A percentile compares a stretch with the other conserved stretches of the same genome.
phyloP scores from a whole-genome alignment of 2,113 vertebrate genomes.

The Ancistrus triradiatus region DNA sequence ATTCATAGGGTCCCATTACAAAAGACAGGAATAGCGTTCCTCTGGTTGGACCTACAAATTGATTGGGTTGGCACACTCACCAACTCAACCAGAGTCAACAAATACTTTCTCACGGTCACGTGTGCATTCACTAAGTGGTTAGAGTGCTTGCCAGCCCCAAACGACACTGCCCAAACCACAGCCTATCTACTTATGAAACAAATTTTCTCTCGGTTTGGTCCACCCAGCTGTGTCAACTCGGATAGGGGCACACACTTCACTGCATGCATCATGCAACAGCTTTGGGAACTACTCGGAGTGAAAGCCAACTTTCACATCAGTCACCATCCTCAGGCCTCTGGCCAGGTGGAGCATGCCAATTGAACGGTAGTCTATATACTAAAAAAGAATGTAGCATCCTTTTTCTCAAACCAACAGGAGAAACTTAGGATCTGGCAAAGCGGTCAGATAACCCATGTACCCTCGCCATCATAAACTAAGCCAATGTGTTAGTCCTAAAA shows the following conservation, averaged over 20 bases:
- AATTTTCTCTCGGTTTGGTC: conserved; percentile 18
- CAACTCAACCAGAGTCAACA: conserved; percentile 1
- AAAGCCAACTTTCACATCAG: conserved; percentile 19
- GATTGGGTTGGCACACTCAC: conserved; percentile 29
- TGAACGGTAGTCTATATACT: conserved; percentile 8
- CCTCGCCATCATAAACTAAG: conserved; percentile 10
- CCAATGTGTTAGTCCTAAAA: too few relatives aligned
- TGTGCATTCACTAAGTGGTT: conserved; percentile 27
- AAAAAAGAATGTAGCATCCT: conserved; percentile 9
- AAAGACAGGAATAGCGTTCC: neutral
- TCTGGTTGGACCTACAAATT: conserved; percentile 21
- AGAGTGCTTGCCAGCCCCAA: conserved; percentile 27
- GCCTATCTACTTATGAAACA: conserved; percentile 35
- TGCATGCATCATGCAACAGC: neutral
- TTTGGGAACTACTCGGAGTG: conserved; percentile 12
- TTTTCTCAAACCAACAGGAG: too few relatives aligned
- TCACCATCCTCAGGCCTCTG: conserved; percentile 9
- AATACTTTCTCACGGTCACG: conserved; percentile 25
- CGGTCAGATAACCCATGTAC: conserved; percentile 22
- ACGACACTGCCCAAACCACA: conserved; percentile 17
- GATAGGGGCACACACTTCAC: conserved; percentile 30
- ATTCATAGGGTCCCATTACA: conserved; percentile 9
- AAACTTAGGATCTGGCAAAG: too few relatives aligned
- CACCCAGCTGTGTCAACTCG: conserved; percentile 9
- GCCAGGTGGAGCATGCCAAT: conserved; percentile 27